These are phyloP conservation scores for Eptesicus fuscus DNA, from an alignment of 2,113 vertebrate species.

Conservation along the genomic window DNA sequence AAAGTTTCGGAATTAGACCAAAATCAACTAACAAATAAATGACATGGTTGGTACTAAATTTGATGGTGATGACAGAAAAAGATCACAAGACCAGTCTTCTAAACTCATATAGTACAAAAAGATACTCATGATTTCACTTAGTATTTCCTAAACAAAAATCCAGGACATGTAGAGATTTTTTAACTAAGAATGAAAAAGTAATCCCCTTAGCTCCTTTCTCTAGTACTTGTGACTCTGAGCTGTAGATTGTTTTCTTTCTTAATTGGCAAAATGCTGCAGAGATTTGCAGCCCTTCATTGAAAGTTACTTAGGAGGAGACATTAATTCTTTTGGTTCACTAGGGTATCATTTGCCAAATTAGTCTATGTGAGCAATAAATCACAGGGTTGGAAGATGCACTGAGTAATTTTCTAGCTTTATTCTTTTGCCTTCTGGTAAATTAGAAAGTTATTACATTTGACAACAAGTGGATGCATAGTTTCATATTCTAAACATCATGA, in stretches of 20 bases:
- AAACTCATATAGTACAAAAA: constrained; percentile 3
- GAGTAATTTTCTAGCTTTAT: constrained; percentile 10
- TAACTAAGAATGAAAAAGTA: neutral
- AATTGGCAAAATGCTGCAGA: constrained; percentile 17
- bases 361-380: constrained; percentile 34
- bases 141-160: neutral
- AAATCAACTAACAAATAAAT: constrained; percentile 8
- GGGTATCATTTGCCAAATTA: constrained; percentile 31
- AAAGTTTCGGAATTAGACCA: neutral
- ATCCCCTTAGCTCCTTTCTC: neutral
- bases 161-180: neutral
- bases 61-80: neutral
- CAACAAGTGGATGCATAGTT: neutral
- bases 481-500: neutral
- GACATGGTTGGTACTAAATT: neutral
- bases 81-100: neutral
- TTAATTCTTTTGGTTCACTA: constrained; percentile 34
- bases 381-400: neutral
- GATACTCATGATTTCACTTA: neutral
- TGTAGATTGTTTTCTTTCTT: neutral
- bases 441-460: neutral
- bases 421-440: constrained; percentile 33
- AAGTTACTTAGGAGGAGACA: constrained; percentile 47
- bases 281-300: neutral
- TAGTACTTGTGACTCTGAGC: neutral